Base-by-base conservation (phyloP, 2,797 vertebrate species). In the Gymnoscopelus microlampas region DNA sequence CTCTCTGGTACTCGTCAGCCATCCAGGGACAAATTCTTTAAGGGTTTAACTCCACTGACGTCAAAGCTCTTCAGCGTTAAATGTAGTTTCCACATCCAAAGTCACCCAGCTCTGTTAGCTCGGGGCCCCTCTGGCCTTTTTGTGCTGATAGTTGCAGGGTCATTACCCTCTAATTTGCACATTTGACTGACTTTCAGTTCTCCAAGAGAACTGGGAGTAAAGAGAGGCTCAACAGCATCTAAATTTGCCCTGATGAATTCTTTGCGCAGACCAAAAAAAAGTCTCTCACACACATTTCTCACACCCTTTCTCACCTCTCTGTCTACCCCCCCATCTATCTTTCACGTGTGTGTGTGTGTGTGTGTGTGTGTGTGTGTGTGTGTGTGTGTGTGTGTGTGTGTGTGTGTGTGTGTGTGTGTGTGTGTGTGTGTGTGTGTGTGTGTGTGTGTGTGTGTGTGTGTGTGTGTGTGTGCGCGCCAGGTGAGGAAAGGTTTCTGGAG, bases 401-500 rank as follows among this genome's bases (percentile, higher is more conserved):
- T 76, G 59, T 51, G 3, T 75, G 5, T 76, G n/a, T 72, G 49
- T 53, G 48, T 53, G 49, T 63, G 49, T 53, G 48, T 53, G 8
- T 61, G 35, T 24, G 39, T 60, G 39, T 24, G 39, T 61, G 39
- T 13, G 35, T 53, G 49, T 53, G n/a, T 53, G 24, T 5, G 3
- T 50, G 53, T 48, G 32, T 4, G 19, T 48, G 35, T 47, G 35
- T 47, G 39, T 10, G 39, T 9, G 6, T 49, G 7, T 10, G 0
- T 81, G 32, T 73, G 57, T 54, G 3, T 76, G 5, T 76, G n/a
- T 73, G 3, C 53, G 15, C 59, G 66, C 24, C 71, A 94, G 97
- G 91, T 95, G 7, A 93, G 87, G 29, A 97, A 96, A 71, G 97
- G 97, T 35, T 99, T 98, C 86, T 98, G 97, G 97, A 98, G 94